These are phyloP conservation scores for Drosophila demipolita DNA, from an alignment of 2,888 invertebrate genomes.

Conservation along the genomic window DNA sequence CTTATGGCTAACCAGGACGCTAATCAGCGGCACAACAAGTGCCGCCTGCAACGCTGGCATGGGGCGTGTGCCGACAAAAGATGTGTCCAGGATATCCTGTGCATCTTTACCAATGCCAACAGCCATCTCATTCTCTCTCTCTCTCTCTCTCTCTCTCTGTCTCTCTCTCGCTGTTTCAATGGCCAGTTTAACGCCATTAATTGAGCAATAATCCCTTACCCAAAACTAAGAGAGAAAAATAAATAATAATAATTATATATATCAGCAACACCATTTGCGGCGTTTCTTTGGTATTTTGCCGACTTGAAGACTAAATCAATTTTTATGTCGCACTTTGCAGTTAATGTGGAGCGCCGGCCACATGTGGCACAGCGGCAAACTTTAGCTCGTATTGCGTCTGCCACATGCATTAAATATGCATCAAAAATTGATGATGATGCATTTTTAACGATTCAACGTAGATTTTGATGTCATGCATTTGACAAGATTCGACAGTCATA, in stretches of 20 bases:
- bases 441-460: slow-evolving; percentile 76
- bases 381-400: slow-evolving; percentile 17
- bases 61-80: slow-evolving; percentile 48
- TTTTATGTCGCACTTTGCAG: slow-evolving; percentile 76
- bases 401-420: slow-evolving; percentile 77
- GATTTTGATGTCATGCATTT: slow-evolving; percentile 75
- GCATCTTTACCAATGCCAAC: slow-evolving; percentile 5
- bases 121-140: background rate
- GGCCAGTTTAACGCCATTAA: slow-evolving; percentile 52
- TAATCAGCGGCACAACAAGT: slow-evolving; percentile 31
- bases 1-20: slow-evolving; percentile 49
- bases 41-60: background rate
- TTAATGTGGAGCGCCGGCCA: slow-evolving; percentile 58
- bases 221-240: slow-evolving; percentile 10
- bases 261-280: slow-evolving; percentile 43
- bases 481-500: slow-evolving; percentile 68
- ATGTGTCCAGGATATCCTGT: slow-evolving; percentile 47
- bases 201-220: slow-evolving; percentile 61
- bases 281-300: slow-evolving; percentile 53
- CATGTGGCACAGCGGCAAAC: slow-evolving; percentile 14
- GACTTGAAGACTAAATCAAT: slow-evolving; percentile 71
- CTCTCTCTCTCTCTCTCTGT: background rate
- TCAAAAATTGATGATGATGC: slow-evolving; percentile 81
- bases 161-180: background rate
- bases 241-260: slow-evolving; percentile 4